Base-by-base conservation (phyloP, 2,113 vertebrate genomes). In the Chamaea fasciata region DNA sequence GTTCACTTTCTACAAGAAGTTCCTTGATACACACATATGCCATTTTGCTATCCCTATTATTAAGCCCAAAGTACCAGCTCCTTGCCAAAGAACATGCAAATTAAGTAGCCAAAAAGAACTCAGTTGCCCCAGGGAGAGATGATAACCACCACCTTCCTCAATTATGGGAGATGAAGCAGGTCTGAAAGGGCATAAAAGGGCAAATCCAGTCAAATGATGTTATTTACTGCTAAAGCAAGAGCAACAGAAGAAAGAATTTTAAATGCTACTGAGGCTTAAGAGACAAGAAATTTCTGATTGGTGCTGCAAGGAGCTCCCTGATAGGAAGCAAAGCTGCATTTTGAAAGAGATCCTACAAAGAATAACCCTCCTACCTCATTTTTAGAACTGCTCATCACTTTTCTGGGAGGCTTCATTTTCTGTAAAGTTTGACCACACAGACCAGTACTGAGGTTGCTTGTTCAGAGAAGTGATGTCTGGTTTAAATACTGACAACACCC, bases 351-450 rank as follows among this genome's bases (percentile, higher is more conserved):
- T 78, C 93, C 95, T 96, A 37, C 83, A 49, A 89, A 94, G 88
- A 91, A 95, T 70, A 88, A 94, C 92, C 92, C 64, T 95, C 96
- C 90, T 97, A 96, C 96, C 96, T 97, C 95, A 70, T 96, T 80
- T 84, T 95, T 92, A 97, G 95, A 96, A 96, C 93, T 93, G 95
- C 82, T 97, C 95, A 97, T 91, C 95, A 88, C 79, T 95, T 96
- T 96, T 96, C 94, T 96, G 93, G 96, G 64, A 96, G 78, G 90
- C 93, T 95, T 96, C 95, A 74, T 95, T 86, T 92, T 97, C 95
- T 95, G 94, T 83, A 93, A 97, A 97, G 95, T 97, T 96, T 93
- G 95, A 97, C 90, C 94, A 96, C 92, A 96, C 83, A 96, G 94
- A 95, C 90, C 93, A 94, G 83, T 55, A 96, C 95, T 95, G 92